Base-by-base conservation (phyloP, 2,113 vertebrate genomes). In the Geococcyx californianus region DNA sequence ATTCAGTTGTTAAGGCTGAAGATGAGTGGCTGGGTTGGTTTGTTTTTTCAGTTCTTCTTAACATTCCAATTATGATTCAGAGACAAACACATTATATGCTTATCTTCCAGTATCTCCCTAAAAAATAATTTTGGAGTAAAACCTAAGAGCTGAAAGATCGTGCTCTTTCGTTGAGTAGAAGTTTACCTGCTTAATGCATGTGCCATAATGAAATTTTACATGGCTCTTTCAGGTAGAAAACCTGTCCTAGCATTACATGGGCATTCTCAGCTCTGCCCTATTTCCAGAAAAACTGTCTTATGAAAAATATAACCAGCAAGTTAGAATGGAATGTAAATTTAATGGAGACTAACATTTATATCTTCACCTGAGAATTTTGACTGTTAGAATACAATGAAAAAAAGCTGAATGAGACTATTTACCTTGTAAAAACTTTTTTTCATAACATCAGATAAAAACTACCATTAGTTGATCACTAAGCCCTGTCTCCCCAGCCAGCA, bases 181-280 rank as follows among this genome's bases (percentile, higher is more conserved):
- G 31, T 72, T 60, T 58, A 54, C 42, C 42, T 92, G n/a, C 21
- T 34, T 63, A 47, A 19, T 63, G 1, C 11, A 1, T 38, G 8
- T 67, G 42, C 29, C 0, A 0, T 73, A 59, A 45, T 63, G 47
- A 84, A 68, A 77, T 28, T 15, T 42, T 25, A 3, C 3, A 1
- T 58, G 13, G 1, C n/a, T 68, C 4, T 59, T 92, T 36, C 2
- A 1, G 6, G 51, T 81, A 59, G 49, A 36, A 77, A 69, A 5
- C 33, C 26, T 74, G 79, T 62, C 33, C 25, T 33, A 0, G 36
- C 29, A 1, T 64, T 76, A 21, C 16, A 47, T 84, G 40, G 60
- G 15, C 2, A 6, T 87, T 72, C 59, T 80, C 28, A 82, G 10
- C 34, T 29, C 24, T 36, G 11, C 6, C 11, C 14, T 6, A 7